phyloP scores from a whole-genome alignment of 2,113 vertebrate species.

The Myxocyprinus asiaticus region DNA sequence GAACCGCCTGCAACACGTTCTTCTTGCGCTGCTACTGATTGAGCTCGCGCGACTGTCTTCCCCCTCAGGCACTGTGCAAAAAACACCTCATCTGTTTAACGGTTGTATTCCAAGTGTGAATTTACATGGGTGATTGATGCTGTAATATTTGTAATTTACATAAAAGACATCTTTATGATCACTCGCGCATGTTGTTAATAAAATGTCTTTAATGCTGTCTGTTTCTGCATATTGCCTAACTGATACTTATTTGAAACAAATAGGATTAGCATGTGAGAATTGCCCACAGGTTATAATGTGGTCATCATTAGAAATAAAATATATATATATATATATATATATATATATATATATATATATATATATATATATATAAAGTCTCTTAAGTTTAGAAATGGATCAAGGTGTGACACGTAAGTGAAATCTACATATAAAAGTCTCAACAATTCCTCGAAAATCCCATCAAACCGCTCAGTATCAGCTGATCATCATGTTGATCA shows the following conservation, averaged over 20 bases:
- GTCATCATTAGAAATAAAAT: background rate
- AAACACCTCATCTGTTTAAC: background rate
- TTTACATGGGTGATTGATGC: constrained; percentile 39
- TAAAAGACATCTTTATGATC: constrained; percentile 38
- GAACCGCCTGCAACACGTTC: constrained; percentile 79
- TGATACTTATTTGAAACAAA: constrained; percentile 2
- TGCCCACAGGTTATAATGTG: background rate
- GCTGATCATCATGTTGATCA: too few relatives aligned
- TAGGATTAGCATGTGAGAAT: constrained; percentile 7
- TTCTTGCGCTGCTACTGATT: constrained; percentile 81
- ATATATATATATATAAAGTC: too few relatives aligned
- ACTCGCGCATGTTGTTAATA: constrained; percentile 66
- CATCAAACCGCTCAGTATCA: too few relatives aligned
- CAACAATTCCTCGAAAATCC: too few relatives aligned
- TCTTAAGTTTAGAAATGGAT: too few relatives aligned
- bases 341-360: too few relatives aligned
- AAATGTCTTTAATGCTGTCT: constrained; percentile 41
- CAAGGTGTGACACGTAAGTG: too few relatives aligned
- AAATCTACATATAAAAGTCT: too few relatives aligned
- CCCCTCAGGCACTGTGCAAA: constrained; percentile 12
- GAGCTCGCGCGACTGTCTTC: background rate
- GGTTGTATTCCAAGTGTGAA: constrained; percentile 1
- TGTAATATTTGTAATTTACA: constrained; percentile 44
- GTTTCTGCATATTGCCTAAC: constrained; percentile 15
- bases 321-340: too few relatives aligned